phyloP scores from a whole-genome alignment of 2,113 vertebrate species.

The Axis porcinus region DNA sequence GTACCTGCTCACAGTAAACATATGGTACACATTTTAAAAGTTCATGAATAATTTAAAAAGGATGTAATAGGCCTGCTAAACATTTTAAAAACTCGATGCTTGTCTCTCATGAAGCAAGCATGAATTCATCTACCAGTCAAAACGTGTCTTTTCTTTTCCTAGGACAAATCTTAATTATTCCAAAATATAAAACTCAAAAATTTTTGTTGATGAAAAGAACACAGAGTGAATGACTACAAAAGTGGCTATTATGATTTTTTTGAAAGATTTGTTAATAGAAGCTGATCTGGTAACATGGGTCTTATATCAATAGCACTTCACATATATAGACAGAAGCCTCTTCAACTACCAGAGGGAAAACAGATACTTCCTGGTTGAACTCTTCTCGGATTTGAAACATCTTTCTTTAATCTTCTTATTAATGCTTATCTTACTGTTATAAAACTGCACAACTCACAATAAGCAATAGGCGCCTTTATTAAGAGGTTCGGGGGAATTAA shows the following conservation, averaged over 20 bases:
- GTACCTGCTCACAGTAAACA: neutral
- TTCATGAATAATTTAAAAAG: neutral
- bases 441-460: neutral
- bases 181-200: neutral
- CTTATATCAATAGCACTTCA: neutral
- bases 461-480: neutral
- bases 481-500: neutral
- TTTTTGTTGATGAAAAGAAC: neutral
- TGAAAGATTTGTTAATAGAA: neutral
- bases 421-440: neutral
- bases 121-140: neutral
- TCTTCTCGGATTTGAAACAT: neutral
- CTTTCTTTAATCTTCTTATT: neutral
- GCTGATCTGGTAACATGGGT: neutral
- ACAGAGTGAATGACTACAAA: neutral
- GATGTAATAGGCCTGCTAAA: neutral
- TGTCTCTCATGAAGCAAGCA: neutral
- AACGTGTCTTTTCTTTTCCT: neutral
- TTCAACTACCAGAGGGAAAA: neutral
- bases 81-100: neutral
- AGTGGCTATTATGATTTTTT: neutral
- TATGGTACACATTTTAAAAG: neutral
- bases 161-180: neutral
- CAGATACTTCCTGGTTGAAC: neutral
- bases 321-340: neutral